These are phyloP conservation scores for Neolamprologus tretocephalus DNA, from an alignment of 2,113 vertebrate genomes.

Conservation along the genomic window DNA sequence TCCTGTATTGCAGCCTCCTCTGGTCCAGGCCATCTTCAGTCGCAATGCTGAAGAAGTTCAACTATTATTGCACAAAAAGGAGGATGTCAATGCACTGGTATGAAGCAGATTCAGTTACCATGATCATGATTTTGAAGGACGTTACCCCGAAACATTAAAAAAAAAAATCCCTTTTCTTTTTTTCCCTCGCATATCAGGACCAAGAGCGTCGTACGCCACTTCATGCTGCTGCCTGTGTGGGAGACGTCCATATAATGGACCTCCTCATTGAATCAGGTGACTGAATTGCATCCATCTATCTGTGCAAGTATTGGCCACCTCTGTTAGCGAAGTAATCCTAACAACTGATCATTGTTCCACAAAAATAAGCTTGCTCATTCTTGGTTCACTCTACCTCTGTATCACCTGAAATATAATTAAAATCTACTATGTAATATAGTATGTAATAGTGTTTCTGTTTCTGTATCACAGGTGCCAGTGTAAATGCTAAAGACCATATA, in stretches of 20 bases:
- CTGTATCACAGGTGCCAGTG: conserved; percentile 81
- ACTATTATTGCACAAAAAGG: conserved; percentile 90
- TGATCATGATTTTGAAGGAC: background rate
- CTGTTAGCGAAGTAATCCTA: background rate
- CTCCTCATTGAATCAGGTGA: conserved; percentile 95
- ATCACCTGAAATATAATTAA: background rate
- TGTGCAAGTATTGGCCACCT: background rate
- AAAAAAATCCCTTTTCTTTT: background rate
- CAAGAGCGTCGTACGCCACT: conserved; percentile 91
- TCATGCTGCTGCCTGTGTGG: conserved; percentile 96
- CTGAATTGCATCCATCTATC: background rate
- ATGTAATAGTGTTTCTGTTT: background rate
- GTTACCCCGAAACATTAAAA: background rate
- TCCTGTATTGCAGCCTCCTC: conserved; percentile 78
- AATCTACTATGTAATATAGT: background rate
- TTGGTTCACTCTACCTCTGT: background rate
- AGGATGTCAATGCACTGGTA: conserved; percentile 96
- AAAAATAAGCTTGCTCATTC: background rate
- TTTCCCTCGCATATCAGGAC: conserved; percentile 68
- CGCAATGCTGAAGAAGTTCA: conserved; percentile 94
- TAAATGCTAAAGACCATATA: conserved; percentile 92
- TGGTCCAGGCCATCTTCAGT: conserved; percentile 99
- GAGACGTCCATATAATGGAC: conserved; percentile 90
- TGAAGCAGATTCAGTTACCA: background rate
- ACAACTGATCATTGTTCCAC: background rate